These are phyloP conservation scores for Stegodyphus mimosarum DNA, from an alignment of 1,140 invertebrate species.

Conservation along the genomic window DNA sequence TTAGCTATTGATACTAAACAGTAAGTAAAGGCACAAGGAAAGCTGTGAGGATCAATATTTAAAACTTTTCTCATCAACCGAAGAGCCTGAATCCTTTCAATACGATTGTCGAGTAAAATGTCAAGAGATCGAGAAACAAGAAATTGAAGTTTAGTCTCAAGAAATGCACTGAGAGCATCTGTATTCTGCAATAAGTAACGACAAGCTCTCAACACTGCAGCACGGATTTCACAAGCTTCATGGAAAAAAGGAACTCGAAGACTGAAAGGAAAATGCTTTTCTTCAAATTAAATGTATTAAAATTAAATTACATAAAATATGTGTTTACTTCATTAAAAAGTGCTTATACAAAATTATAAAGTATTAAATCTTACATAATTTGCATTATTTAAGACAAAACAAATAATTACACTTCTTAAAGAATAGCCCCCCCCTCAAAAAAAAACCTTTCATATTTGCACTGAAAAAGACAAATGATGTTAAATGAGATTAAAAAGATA, in stretches of 20 bases:
- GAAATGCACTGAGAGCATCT: conserved; percentile 81
- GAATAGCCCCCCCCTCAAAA: too few relatives aligned
- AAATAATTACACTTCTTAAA: too few relatives aligned
- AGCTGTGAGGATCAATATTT: conserved; percentile 75
- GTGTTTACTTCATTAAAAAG: too few relatives aligned
- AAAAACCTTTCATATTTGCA: too few relatives aligned
- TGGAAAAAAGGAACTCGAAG: conserved; percentile 84
- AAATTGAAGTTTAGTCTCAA: conserved; percentile 83
- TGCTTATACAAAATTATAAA: too few relatives aligned
- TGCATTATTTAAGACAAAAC: too few relatives aligned
- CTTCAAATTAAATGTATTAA: neutral
- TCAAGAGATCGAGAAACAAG: conserved; percentile 83
- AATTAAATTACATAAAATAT: too few relatives aligned
- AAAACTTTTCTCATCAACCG: conserved; percentile 81
- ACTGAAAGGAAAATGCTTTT: conserved; percentile 71
- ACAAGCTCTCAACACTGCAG: conserved; percentile 85
- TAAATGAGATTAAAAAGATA: too few relatives aligned
- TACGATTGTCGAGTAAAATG: conserved; percentile 82
- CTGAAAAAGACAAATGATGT: too few relatives aligned
- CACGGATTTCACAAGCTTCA: conserved; percentile 87
- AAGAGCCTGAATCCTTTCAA: conserved; percentile 89
- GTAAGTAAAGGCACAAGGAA: conserved; percentile 76
- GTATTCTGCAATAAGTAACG: conserved; percentile 83
- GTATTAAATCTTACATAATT: too few relatives aligned
- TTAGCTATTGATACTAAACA: conserved; percentile 85